These are phyloP conservation scores for Sebastes vulpes DNA, from an alignment of 2,797 vertebrate species.

Conservation along the genomic window DNA sequence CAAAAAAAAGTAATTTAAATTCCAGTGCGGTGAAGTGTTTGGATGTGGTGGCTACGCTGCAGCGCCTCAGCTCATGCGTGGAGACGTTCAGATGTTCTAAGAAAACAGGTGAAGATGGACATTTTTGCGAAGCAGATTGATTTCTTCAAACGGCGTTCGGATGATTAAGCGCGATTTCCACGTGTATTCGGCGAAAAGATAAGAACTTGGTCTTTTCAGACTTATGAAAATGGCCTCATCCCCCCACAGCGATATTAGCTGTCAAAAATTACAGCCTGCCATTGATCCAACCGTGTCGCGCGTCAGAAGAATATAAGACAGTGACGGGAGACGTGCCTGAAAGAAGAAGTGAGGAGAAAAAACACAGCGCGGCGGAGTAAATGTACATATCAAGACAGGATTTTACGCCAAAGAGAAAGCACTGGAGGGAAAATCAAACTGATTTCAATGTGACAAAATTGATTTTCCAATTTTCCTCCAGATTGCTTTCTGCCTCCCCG, in stretches of 20 bases:
- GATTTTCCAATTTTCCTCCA: conserved; percentile 88
- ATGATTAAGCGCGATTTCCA: conserved; percentile 17
- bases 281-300: conserved; percentile 52
- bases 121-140: background rate
- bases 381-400: conserved; percentile 74
- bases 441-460: conserved; percentile 82
- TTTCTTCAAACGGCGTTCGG: background rate
- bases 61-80: background rate
- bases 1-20: conserved; percentile 2
- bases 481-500: conserved; percentile 77
- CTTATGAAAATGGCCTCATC: conserved; percentile 34
- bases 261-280: conserved; percentile 60
- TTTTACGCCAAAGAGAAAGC: conserved; percentile 66
- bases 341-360: conserved; percentile 40
- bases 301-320: conserved; percentile 40
- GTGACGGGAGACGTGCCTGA: conserved; percentile 20
- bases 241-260: conserved; percentile 26
- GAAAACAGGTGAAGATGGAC: background rate
- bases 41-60: background rate
- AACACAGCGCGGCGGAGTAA: conserved; percentile 59
- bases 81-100: background rate
- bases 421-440: conserved; percentile 70
- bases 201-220: conserved; percentile 21
- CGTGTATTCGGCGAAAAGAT: conserved; percentile 3
- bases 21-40: background rate